Evolutionary conservation across 2,113 vertebrate species (phyloP), one percentile per base, ranked within the genome.

Genomic region (Macheiramphus alcinus): DNA sequence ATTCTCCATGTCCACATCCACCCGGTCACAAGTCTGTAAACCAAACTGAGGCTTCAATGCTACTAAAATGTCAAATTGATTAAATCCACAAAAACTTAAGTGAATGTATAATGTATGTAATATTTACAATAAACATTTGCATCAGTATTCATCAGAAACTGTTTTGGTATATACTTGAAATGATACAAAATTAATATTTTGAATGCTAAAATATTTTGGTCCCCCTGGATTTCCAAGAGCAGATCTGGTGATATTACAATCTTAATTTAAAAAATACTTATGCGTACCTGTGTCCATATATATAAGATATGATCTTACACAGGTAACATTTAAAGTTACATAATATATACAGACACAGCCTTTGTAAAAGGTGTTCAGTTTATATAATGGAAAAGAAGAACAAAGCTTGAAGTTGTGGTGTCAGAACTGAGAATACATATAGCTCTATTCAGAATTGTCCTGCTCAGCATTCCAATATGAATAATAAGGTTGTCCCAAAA

Each of bases 171-270:
- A 95, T 94, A 97, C 93, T 98, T 97, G 96, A 98, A 98, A 98
- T 98, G 88, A 98, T 97, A 98, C 82, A 98, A 98, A 98, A 98
- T 97, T 97, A 96, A 87, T 97, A 97, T 96, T 97, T 96, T 97
- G 91, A 98, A 95, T 97, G 96, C 95, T 97, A 98, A 98, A 97
- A 98, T 97, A 96, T 94, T 97, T 98, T 98, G 98, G 98, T 98
- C 98, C 98, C 98, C 97, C 88, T 98, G 97, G 97, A 97, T 97
- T 97, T 97, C 97, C 97, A 97, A 98, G 97, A 98, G 96, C 95
- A 97, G 96, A 98, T 96, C 94, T 97, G 86, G 58, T 94, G 96
- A 95, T 96, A 95, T 94, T 98, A 97, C 82, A 97, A 97, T 95
- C 89, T 97, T 94, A 97, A 95, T 95, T 97, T 95, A 67, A 95